Evolutionary conservation across 2,113 vertebrate species (phyloP).

Genomic region (Notarius quadriscutis): DNA sequence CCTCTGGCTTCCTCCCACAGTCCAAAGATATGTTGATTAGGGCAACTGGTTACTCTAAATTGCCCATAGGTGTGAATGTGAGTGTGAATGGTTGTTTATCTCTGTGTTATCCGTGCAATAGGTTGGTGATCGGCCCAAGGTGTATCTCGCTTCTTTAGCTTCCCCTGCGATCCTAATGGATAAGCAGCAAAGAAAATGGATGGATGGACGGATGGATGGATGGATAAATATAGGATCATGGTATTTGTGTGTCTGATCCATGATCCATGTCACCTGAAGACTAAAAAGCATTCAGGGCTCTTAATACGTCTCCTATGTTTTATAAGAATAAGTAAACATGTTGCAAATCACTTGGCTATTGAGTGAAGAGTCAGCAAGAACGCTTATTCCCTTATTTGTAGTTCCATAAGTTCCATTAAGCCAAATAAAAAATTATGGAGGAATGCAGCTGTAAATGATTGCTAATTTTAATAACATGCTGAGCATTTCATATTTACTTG

Average conservation of each 20-base stretch:
- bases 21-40: too few relatives aligned
- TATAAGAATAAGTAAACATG: neutral
- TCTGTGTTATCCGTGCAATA: too few relatives aligned
- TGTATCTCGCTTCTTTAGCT: too few relatives aligned
- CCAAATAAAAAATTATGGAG: neutral
- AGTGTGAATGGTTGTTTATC: too few relatives aligned
- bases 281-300: neutral
- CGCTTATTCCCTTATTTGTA: constrained; percentile 15
- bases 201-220: too few relatives aligned
- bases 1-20: too few relatives aligned
- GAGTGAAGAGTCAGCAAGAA: constrained; percentile 4
- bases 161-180: too few relatives aligned
- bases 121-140: too few relatives aligned
- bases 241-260: neutral
- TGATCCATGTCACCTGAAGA: neutral
- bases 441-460: constrained; percentile 55
- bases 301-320: neutral
- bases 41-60: too few relatives aligned
- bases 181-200: too few relatives aligned
- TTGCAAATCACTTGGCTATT: neutral
- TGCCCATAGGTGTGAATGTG: too few relatives aligned
- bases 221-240: neutral
- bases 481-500: constrained; percentile 14
- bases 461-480: constrained; percentile 29
- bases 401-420: constrained; percentile 18